Percentiles rank a stretch among this genome's conserved stretches.
Evolutionary conservation across 2,113 vertebrate genomes (phyloP).

Genomic region (Cephalopholis sonnerati): DNA sequence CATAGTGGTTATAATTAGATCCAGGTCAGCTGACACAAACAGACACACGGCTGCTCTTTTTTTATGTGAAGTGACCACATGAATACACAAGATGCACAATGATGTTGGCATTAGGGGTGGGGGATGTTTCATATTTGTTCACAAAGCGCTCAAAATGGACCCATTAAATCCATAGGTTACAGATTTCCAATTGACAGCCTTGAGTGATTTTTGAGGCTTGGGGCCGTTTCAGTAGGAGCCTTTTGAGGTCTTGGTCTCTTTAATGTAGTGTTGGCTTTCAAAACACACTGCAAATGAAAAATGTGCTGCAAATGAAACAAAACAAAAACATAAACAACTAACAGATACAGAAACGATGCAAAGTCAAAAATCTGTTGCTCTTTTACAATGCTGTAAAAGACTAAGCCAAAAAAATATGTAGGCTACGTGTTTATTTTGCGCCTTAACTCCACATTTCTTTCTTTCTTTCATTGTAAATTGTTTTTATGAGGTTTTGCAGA

Average conservation of each 20-base stretch:
- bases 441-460: no score
- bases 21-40: slow-evolving; percentile 72
- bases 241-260: slow-evolving; percentile 21
- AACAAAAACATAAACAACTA: no score
- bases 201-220: neutral
- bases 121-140: slow-evolving; percentile 41
- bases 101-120: slow-evolving; percentile 21
- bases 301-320: no score
- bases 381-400: no score
- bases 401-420: no score
- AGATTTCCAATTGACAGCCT: slow-evolving; percentile 33
- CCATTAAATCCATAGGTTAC: slow-evolving; percentile 36
- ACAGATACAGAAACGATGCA: no score
- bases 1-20: slow-evolving; percentile 53
- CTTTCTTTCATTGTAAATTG: no score
- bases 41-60: slow-evolving; percentile 56
- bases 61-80: slow-evolving; percentile 43
- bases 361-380: no score
- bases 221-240: neutral
- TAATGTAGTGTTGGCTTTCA: neutral
- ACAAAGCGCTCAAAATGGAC: slow-evolving; percentile 29
- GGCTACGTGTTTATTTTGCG: no score
- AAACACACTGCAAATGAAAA: neutral
- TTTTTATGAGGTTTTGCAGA: no score
- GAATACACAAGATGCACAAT: slow-evolving; percentile 41